Conservation (phyloP, 2,797 vertebrate species). For the Mareca strepera region DNA sequence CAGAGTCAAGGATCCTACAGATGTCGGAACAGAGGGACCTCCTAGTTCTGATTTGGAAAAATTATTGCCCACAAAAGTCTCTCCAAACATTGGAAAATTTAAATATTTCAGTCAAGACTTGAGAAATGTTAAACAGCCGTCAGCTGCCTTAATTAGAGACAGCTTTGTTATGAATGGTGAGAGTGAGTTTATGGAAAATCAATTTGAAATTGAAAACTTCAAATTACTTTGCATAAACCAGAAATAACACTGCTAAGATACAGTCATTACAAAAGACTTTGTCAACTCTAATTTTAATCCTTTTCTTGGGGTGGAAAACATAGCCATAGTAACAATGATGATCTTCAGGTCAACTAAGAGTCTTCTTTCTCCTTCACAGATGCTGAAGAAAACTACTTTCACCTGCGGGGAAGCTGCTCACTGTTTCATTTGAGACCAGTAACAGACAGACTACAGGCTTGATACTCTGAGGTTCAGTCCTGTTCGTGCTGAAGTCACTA, state of each 20-base stretch:
- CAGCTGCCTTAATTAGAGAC: neutral
- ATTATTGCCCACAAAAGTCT: neutral
- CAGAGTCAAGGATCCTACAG: neutral
- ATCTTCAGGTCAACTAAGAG: neutral
- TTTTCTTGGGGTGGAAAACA: neutral
- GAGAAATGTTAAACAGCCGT: neutral
- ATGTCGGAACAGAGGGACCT: neutral
- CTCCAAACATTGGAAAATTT: neutral
- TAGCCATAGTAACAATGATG: neutral
- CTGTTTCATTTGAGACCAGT: neutral
- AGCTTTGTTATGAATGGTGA: neutral
- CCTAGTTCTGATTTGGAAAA: neutral
- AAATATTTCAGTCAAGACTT: neutral
- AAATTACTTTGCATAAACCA: neutral
- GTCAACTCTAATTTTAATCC: neutral
- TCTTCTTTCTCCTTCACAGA: neutral
- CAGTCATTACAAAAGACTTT: neutral
- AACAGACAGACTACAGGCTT: neutral
- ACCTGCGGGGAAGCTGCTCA: neutral
- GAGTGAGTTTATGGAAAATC: neutral
- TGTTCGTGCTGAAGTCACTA: neutral
- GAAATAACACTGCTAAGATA: neutral
- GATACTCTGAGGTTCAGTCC: neutral
- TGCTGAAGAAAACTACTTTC: neutral
- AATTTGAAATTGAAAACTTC: neutral